Percentiles rank a stretch among this genome's conserved stretches.
These are phyloP conservation scores for Myiopsitta monachus DNA, from an alignment of 2,113 vertebrate genomes.

Conservation along the genomic window DNA sequence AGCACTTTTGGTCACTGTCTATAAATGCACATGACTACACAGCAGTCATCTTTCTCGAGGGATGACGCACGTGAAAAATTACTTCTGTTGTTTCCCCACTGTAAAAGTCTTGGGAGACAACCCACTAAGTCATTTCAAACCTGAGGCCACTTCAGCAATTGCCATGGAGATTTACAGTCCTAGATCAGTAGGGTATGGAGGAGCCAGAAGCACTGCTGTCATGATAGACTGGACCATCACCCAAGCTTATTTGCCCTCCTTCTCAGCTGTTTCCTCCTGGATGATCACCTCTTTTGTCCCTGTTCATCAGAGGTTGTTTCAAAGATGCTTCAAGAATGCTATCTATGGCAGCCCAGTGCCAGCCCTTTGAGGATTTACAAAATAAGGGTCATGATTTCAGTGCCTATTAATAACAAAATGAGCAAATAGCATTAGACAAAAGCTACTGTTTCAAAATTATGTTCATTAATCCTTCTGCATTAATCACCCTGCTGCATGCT, in stretches of 20 bases:
- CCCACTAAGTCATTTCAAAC: neutral
- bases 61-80: neutral
- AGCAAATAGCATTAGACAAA: neutral
- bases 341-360: neutral
- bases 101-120: neutral
- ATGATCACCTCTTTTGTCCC: neutral
- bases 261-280: neutral
- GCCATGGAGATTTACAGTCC: neutral
- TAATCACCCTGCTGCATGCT: conserved; percentile 30
- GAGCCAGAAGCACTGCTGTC: neutral
- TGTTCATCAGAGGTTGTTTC: neutral
- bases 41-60: neutral
- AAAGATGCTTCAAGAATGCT: neutral
- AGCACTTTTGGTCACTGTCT: neutral
- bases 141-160: neutral
- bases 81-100: neutral
- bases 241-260: neutral
- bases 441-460: conserved; percentile 33
- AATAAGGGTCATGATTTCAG: conserved; percentile 3
- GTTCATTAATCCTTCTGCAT: conserved; percentile 53
- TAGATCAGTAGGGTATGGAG: neutral
- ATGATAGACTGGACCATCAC: neutral
- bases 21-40: neutral
- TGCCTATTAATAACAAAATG: neutral
- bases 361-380: conserved; percentile 5